These are phyloP conservation scores for Phortica variegata DNA, from an alignment of 1,140 invertebrate genomes.

Conservation along the genomic window DNA sequence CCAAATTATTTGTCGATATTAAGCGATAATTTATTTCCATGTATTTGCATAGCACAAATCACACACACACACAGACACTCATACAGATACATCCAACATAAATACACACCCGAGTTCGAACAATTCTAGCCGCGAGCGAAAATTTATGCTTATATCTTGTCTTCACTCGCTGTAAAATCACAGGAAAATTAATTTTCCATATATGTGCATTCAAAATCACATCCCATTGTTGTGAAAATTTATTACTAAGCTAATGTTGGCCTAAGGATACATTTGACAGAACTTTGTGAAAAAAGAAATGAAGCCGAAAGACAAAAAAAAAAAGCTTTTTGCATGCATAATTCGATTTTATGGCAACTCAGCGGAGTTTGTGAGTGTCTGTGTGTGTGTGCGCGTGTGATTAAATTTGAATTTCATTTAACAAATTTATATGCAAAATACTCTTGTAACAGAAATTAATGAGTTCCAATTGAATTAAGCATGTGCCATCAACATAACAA, in stretches of 20 bases:
- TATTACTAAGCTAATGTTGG: slow-evolving; percentile 46
- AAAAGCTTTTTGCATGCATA: slow-evolving; percentile 46
- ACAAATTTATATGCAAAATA: slow-evolving; percentile 14
- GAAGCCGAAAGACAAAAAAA: too few species aligned
- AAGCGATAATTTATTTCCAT: slow-evolving; percentile 50
- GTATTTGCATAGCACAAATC: too few species aligned
- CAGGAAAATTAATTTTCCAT: slow-evolving; percentile 50
- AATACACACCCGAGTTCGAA: too few species aligned
- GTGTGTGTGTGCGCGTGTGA: slow-evolving; percentile 19
- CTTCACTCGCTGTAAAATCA: slow-evolving; percentile 37
- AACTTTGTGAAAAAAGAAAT: too few species aligned
- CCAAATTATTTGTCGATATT: slow-evolving; percentile 49
- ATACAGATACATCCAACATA: too few species aligned
- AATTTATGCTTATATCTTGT: slow-evolving; percentile 34
- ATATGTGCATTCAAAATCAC: slow-evolving; percentile 33
- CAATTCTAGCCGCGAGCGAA: slow-evolving; percentile 38
- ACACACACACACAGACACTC: too few species aligned
- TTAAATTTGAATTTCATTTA: slow-evolving; percentile 25
- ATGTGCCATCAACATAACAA: too few species aligned
- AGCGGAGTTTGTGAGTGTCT: too few species aligned
- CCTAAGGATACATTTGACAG: slow-evolving; percentile 32
- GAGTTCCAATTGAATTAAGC: slow-evolving; percentile 17
- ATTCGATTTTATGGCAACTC: slow-evolving; percentile 5
- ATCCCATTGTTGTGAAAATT: slow-evolving; percentile 46
- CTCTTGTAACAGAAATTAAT: slow-evolving; percentile 18